Conservation (phyloP, 2,888 invertebrate genomes). For the Argynnis bischoffii region DNA sequence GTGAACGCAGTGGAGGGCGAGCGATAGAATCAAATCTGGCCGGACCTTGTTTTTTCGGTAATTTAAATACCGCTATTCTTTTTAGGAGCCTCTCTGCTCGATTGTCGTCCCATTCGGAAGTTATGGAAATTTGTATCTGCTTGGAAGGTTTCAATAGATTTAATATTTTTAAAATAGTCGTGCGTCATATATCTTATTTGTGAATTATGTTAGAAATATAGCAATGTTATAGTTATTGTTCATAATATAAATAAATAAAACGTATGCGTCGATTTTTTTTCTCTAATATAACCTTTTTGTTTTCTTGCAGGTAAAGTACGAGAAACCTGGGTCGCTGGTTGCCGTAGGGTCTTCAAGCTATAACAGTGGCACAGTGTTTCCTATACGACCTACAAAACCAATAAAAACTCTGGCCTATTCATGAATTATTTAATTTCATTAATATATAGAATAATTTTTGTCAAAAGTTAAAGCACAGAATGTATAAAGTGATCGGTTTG, state of each 20-base stretch:
- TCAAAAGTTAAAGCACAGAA: conserved; percentile 65
- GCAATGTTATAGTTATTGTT: no score
- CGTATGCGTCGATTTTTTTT: neutral
- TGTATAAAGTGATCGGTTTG: conserved; percentile 59
- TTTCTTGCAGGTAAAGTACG: conserved; percentile 77
- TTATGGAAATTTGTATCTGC: conserved; percentile 31
- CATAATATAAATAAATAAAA: no score
- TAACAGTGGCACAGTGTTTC: conserved; percentile 72
- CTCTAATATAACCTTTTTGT: conserved; percentile 28
- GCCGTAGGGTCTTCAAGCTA: conserved; percentile 57
- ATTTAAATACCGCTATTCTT: conserved; percentile 77
- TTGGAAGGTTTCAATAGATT: conserved; percentile 13
- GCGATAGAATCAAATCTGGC: conserved; percentile 73
- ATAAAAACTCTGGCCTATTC: conserved; percentile 20
- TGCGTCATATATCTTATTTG: no score
- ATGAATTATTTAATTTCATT: conserved; percentile 58
- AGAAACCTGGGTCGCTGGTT: conserved; percentile 68
- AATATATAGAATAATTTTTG: conserved; percentile 60
- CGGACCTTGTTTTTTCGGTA: conserved; percentile 69
- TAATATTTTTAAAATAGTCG: neutral
- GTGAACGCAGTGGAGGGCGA: conserved; percentile 76
- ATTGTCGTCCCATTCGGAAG: conserved; percentile 39
- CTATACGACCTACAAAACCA: conserved; percentile 46
- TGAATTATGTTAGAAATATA: no score
- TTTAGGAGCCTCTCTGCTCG: conserved; percentile 58